Evolutionary conservation across 2,888 invertebrate genomes (phyloP).

Genomic region (Nasonovia ribisnigri): DNA sequence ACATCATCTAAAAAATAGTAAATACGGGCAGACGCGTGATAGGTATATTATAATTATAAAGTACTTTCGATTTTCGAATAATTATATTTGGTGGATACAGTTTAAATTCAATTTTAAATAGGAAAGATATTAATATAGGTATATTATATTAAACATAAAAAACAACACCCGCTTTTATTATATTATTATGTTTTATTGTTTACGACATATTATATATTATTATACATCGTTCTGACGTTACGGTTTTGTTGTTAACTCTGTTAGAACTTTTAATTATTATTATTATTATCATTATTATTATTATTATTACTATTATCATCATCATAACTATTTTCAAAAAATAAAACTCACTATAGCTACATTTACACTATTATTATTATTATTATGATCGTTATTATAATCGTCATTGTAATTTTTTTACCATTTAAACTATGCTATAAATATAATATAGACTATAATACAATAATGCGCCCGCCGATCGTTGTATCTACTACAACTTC

Average conservation of each 20-base stretch:
- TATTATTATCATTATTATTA: background rate
- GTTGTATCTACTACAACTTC: no score
- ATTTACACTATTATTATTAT: background rate
- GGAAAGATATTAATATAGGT: background rate
- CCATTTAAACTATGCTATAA: no score
- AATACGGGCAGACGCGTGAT: background rate
- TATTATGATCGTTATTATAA: background rate
- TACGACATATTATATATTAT: background rate
- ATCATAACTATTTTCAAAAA: background rate
- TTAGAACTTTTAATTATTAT: background rate
- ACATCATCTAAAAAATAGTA: background rate
- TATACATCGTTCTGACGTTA: background rate
- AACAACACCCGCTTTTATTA: background rate
- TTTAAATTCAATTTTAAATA: background rate
- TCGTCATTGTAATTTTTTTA: background rate
- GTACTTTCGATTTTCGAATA: background rate
- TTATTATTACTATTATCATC: background rate
- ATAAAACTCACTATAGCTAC: background rate
- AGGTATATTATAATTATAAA: background rate
- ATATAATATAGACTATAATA: no score
- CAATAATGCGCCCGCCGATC: no score
- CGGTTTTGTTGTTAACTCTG: background rate
- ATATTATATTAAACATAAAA: background rate
- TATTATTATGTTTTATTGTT: background rate
- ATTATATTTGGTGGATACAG: background rate